Evolutionary conservation across 1,140 invertebrate species (phyloP), one percentile per base, ranked within the genome.

Genomic region (Cotesia vestalis): DNA sequence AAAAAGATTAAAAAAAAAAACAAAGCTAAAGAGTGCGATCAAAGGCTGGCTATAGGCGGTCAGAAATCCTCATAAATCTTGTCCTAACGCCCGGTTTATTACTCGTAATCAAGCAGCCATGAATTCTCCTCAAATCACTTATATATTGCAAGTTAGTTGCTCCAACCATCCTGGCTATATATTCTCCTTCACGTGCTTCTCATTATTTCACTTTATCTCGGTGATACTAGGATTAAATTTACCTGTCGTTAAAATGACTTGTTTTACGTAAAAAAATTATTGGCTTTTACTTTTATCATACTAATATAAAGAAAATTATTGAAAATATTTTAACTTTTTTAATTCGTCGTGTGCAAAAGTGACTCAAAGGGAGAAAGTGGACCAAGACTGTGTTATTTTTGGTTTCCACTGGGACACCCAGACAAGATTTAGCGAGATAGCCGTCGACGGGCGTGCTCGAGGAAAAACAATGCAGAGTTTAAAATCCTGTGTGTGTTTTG

Each of bases 91-190:
- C 34, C 68, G 78, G 80, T 85, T 85, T 85, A 85, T 85, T 85
- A 84, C 84, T 85, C 78, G 80, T 83, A 85, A 85, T 85, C 83
- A 85, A 85, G 83, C 80, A 81, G 80, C 83, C 83, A 84, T 85
- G 83, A 85, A 85, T 85, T 84, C 82, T 80, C 79, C 78, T 83
- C 77, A 84, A 85, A 85, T 84, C 83, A 84, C 83, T 80, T 84
- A 84, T 79, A 77, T 83, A 82, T 78, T 46, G 40, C 40, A 52
- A 64, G 51, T 71, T 51, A 57, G 38, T 62, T 52, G 27, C 69
- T 46, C 63, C 60, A 59, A 53, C 46, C 46, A 20, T 53, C 20
- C 5, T 1, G 6, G 40, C 11, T 46, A 46, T 46, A 46, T 46
- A 46, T 46, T 11, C 40, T 46, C 3, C 40, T 46, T 17, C 35